phyloP scores from a whole-genome alignment of 1,140 invertebrate species.

The Papilio xuthus region DNA sequence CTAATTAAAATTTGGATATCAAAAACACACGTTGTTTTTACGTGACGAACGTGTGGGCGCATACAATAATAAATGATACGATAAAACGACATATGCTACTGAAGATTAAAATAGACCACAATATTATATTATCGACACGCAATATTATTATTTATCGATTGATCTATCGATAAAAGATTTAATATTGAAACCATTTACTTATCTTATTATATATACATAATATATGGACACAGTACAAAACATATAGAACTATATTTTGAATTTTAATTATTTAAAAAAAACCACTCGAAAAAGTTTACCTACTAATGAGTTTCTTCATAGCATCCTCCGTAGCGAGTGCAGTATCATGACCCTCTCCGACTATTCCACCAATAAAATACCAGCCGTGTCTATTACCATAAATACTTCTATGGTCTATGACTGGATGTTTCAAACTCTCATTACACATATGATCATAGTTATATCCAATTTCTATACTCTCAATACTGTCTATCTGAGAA shows the following conservation, averaged over 20 bases:
- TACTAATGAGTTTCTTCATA: slow-evolving; percentile 90
- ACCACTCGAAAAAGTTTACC: slow-evolving; percentile 82
- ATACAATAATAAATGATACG: slow-evolving; percentile 6
- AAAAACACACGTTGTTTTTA: neutral
- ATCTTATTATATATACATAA: neutral
- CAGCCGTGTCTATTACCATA: slow-evolving; percentile 87
- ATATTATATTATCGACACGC: slow-evolving; percentile 19
- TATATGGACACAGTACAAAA: too few species aligned
- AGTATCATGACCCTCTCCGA: slow-evolving; percentile 83
- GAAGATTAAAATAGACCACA: slow-evolving; percentile 23
- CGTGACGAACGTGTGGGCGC: slow-evolving; percentile 26
- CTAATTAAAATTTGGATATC: too few species aligned
- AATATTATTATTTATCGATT: slow-evolving; percentile 37
- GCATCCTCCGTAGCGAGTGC: slow-evolving; percentile 84
- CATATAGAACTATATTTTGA: too few species aligned
- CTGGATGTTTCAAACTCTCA: slow-evolving; percentile 58
- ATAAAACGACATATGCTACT: slow-evolving; percentile 32
- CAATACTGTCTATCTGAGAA: slow-evolving; percentile 58
- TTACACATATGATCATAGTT: slow-evolving; percentile 61
- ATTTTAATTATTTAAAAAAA: slow-evolving; percentile 45
- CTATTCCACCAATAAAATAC: slow-evolving; percentile 90
- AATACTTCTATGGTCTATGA: slow-evolving; percentile 79
- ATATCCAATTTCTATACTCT: slow-evolving; percentile 58
- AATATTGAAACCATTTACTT: neutral
- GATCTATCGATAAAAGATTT: slow-evolving; percentile 5